Base-by-base conservation (phyloP, 1,140 invertebrate species). In the Drosophila jambulina region DNA sequence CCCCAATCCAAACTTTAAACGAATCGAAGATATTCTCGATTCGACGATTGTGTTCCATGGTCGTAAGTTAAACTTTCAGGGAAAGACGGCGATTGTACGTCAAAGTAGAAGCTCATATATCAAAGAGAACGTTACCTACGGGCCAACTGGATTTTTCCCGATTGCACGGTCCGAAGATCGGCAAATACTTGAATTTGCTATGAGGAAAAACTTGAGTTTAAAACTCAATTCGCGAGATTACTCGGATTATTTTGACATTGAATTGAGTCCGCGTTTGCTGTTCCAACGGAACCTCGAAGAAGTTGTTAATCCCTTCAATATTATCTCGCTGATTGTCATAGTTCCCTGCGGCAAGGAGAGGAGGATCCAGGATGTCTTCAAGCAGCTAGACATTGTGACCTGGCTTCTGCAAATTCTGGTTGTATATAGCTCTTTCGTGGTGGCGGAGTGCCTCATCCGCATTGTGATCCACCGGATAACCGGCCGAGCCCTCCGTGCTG, bases 261-360 rank as follows among this genome's bases (percentile, higher is more conserved):
- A 46, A 17, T 15, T 46, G 21, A 46, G 21, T 23, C 21, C 21
- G 45, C 43, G 43, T 7, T 15, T 45, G 21, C 5, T 7, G 3
- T 23, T 15, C 2, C 2, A 45, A 7, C 21, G 21, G 43, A 45
- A 45, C 21, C 23, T 10, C 15, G 2, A 15, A 61, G 12, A 23
- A 61, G 9, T 15, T 27, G 5, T 45, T 7, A 49, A 68, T 60
- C 1, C 56, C 1, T 17, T 45, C 15, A 13, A 17, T 0, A 12
- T 27, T 4, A 6, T 32, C 0, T 46, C 54, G 4, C 3, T 79
- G 1, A 45, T 83, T 2, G 36, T 80, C 9, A 40, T 67, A 1
- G 67, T 80, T 13, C 80, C 82, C 0, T 83, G 82, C n/a, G 57
- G 51, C 6, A 27, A 56, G 21, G 3, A 40, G 1, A 36, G 42